These are phyloP conservation scores for Elysia crispata DNA, from an alignment of 2,888 invertebrate species.

Conservation along the genomic window DNA sequence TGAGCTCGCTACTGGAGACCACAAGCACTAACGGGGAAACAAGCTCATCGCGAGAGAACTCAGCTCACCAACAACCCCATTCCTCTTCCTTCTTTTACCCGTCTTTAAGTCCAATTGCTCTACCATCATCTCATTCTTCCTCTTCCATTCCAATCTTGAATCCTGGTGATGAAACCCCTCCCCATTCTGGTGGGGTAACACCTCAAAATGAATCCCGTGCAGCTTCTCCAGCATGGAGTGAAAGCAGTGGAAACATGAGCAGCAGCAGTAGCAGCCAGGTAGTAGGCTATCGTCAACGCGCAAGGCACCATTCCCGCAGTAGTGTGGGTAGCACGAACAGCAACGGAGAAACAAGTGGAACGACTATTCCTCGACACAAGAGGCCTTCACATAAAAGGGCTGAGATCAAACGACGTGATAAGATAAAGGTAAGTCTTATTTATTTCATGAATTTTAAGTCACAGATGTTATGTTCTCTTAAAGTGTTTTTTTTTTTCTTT, in stretches of 20 bases:
- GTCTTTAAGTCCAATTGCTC: not conserved
- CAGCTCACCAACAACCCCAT: not conserved
- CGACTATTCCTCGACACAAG: slow-evolving; percentile 52
- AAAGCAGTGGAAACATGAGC: slow-evolving; percentile 48
- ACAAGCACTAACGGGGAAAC: not conserved
- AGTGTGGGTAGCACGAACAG: too few relatives aligned
- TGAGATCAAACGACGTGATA: slow-evolving; percentile 54
- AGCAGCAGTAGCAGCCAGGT: slow-evolving; percentile 34
- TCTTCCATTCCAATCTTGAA: not conserved
- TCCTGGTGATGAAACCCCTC: slow-evolving; percentile 21
- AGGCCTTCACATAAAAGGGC: slow-evolving; percentile 54
- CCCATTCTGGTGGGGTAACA: slow-evolving; percentile 40
- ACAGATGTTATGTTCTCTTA: too few relatives aligned
- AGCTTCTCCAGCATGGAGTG: slow-evolving; percentile 47
- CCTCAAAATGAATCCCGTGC: slow-evolving; percentile 37
- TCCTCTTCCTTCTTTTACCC: not conserved
- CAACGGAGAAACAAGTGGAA: not conserved
- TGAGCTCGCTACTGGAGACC: not conserved
- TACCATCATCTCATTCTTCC: not conserved
- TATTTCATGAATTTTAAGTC: not conserved
- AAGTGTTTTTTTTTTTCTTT: too few relatives aligned
- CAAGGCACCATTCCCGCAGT: too few relatives aligned
- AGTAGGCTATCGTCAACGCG: not conserved
- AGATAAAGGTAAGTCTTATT: slow-evolving; percentile 51
- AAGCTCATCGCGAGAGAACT: not conserved